These are phyloP conservation scores for Pyrgus malvae DNA, from an alignment of 2,888 invertebrate species.

Conservation along the genomic window DNA sequence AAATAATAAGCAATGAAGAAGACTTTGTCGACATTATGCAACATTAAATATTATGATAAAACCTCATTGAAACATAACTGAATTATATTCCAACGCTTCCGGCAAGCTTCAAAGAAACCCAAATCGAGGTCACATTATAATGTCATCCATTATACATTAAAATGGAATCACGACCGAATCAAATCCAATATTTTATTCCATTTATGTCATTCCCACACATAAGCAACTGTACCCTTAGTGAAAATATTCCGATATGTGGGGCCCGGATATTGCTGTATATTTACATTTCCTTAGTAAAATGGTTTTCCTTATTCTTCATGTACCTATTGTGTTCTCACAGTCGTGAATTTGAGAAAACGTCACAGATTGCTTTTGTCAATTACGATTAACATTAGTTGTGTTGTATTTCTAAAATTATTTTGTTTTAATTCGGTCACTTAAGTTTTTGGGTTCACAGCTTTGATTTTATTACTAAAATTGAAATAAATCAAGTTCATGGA, in stretches of 20 bases:
- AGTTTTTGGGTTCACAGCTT: no score
- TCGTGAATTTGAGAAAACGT: slow-evolving; percentile 2
- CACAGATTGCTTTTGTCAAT: no score
- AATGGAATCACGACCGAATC: slow-evolving; percentile 15
- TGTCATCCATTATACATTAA: slow-evolving; percentile 22
- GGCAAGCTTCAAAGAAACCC: not conserved
- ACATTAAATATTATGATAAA: no score
- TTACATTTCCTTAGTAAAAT: slow-evolving; percentile 26
- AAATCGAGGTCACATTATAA: not conserved
- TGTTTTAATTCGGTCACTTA: no score
- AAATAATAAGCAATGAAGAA: no score
- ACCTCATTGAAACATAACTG: no score
- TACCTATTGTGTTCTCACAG: slow-evolving; percentile 3
- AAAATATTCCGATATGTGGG: slow-evolving; percentile 17
- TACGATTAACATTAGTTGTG: no score
- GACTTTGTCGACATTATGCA: no score
- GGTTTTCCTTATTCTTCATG: slow-evolving; percentile 26
- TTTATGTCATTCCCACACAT: slow-evolving; percentile 13
- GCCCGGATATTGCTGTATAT: slow-evolving; percentile 27
- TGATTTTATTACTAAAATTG: no score
- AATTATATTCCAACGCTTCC: not conserved
- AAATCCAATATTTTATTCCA: slow-evolving; percentile 16
- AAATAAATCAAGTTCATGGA: no score
- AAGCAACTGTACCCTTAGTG: slow-evolving; percentile 21
- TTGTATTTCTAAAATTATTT: no score